Conservation (phyloP, 2,113 vertebrate genomes). For the Pantherophis guttatus region DNA sequence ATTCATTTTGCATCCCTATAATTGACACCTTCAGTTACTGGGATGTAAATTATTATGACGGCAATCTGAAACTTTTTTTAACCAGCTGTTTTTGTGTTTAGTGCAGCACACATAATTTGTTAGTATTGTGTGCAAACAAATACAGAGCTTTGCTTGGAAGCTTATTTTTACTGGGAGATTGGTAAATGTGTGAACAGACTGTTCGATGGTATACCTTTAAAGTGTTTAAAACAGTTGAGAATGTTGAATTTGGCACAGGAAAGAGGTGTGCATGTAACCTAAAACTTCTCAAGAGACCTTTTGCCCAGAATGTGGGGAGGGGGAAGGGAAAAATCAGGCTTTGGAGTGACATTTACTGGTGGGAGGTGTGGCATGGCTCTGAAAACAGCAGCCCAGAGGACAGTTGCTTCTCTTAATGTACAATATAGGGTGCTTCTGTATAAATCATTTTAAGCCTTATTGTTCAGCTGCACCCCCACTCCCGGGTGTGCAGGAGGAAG, state of each 20-base stretch:
- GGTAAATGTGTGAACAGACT: background rate
- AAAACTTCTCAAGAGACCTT: background rate
- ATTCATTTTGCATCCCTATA: background rate
- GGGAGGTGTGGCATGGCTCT: background rate
- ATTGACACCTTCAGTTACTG: background rate
- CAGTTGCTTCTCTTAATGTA: background rate
- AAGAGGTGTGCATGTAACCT: background rate
- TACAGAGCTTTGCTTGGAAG: background rate
- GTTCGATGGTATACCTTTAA: background rate
- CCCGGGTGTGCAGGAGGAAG: background rate
- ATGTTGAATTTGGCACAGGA: background rate
- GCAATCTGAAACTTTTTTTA: background rate
- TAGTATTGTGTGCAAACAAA: background rate
- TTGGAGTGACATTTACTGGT: background rate
- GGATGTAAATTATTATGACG: background rate
- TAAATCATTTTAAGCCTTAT: background rate
- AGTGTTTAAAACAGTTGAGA: background rate
- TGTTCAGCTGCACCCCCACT: background rate
- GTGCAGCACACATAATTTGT: background rate
- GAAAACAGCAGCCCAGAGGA: background rate
- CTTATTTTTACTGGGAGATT: background rate
- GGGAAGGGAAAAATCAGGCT: background rate
- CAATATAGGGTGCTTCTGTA: background rate
- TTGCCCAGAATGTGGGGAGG: background rate
- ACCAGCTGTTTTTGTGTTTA: background rate